Conservation (phyloP, 2,797 vertebrate genomes). For the Myripristis jacobus region DNA sequence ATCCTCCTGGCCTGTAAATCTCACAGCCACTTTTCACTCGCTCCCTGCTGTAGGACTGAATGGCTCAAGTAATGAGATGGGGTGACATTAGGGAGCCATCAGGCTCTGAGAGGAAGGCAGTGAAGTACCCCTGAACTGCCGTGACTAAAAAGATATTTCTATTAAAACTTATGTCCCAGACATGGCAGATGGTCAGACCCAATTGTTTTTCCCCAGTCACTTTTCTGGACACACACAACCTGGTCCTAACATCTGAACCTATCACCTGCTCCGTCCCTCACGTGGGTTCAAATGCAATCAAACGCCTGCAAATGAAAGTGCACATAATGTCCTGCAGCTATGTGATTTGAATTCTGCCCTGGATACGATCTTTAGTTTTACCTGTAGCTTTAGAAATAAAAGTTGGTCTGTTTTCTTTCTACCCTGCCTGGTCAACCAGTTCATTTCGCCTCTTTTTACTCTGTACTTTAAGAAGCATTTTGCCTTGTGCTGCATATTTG, state of each 20-base stretch:
- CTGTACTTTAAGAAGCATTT: too few species aligned
- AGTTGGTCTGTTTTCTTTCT: too few species aligned
- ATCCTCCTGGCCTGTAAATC: constrained; percentile 57
- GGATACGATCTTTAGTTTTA: too few species aligned
- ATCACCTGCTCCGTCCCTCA: constrained; percentile 10
- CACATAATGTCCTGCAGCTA: background rate
- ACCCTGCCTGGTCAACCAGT: too few species aligned
- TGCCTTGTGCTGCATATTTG: too few species aligned
- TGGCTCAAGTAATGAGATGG: constrained; percentile 39
- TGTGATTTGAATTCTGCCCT: too few species aligned
- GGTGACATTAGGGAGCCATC: constrained; percentile 19
- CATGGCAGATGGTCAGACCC: constrained; percentile 54
- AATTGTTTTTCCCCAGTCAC: constrained; percentile 1
- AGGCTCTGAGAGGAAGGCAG: constrained; percentile 19
- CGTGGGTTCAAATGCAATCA: constrained; percentile 28
- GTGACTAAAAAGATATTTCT: background rate
- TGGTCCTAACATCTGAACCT: constrained; percentile 4
- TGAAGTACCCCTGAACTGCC: constrained; percentile 36
- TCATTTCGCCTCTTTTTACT: too few species aligned
- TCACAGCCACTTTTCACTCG: constrained; percentile 44
- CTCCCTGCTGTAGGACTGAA: constrained; percentile 49
- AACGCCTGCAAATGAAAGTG: background rate
- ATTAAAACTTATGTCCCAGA: constrained; percentile 39
- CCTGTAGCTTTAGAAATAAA: too few species aligned
- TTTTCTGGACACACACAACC: constrained; percentile 4